Percentiles rank a stretch among this genome's conserved stretches.
phyloP scores from a whole-genome alignment of 2,113 vertebrate species.

The Hippocampus zosterae region DNA sequence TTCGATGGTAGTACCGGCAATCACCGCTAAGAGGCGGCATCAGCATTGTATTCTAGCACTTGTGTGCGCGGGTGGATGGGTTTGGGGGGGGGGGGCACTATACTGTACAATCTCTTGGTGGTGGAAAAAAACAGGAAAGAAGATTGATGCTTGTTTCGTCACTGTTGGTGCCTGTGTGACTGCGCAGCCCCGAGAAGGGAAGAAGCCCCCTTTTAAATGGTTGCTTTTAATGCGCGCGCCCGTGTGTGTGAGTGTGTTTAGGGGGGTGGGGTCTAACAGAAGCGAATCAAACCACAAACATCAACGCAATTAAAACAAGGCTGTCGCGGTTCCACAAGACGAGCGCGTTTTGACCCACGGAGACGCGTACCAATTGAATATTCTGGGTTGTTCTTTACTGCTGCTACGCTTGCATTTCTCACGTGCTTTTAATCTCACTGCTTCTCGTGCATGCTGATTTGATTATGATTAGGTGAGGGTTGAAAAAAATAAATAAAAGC shows the following conservation, averaged over 20 bases:
- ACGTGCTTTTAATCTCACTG: constrained; percentile 64
- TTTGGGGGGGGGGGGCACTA: neutral
- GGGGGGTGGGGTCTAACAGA: constrained; percentile 25
- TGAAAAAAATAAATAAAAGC: constrained; percentile 10
- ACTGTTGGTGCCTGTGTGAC: constrained; percentile 73
- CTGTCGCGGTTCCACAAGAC: constrained; percentile 19
- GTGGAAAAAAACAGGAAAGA: constrained; percentile 45
- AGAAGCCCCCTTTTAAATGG: constrained; percentile 73
- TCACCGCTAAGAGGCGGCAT: constrained; percentile 64
- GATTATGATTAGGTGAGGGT: constrained; percentile 54
- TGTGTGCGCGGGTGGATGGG: constrained; percentile 1
- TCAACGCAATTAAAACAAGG: constrained; percentile 46
- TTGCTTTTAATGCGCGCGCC: constrained; percentile 64
- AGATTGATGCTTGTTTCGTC: constrained; percentile 73
- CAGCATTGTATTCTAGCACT: constrained; percentile 35
- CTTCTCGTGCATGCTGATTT: constrained; percentile 64
- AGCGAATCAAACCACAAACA: constrained; percentile 58
- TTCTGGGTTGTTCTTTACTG: constrained; percentile 54
- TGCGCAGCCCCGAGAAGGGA: constrained; percentile 62
- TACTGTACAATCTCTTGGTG: constrained; percentile 43
- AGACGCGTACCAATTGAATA: constrained; percentile 52
- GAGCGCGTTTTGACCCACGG: constrained; percentile 25
- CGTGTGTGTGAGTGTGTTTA: neutral
- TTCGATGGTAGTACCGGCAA: constrained; percentile 8
- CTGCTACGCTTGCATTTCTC: constrained; percentile 47